phyloP scores from a whole-genome alignment of 23 tunicate genomes.

The Phallusia fumigata region DNA sequence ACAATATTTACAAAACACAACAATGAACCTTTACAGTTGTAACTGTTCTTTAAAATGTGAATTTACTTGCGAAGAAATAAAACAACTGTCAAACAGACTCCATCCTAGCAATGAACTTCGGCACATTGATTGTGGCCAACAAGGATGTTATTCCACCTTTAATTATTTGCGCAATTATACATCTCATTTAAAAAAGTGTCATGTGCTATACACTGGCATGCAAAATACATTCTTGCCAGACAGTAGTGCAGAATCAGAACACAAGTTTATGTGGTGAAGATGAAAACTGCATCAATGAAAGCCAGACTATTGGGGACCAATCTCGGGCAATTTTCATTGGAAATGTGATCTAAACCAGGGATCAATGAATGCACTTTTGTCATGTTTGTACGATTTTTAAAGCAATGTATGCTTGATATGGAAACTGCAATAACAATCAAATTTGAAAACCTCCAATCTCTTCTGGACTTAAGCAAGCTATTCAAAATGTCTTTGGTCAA shows the following conservation, averaged over 20 bases:
- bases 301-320: conserved; percentile 7
- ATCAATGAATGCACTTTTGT: conserved; percentile 25
- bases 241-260: not conserved
- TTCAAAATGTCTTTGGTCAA: conserved; percentile 1
- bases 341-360: conserved; percentile 22
- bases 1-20: not conserved
- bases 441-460: not conserved
- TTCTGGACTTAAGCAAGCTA: conserved; percentile 11
- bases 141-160: conserved; percentile 15
- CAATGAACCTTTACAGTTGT: not conserved
- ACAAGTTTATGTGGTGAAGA: not conserved
- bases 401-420: conserved; percentile 6
- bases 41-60: not conserved
- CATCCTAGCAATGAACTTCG: not conserved
- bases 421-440: not conserved
- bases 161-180: conserved; percentile 6
- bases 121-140: conserved; percentile 14
- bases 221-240: not conserved
- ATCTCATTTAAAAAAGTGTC: conserved; percentile 14
- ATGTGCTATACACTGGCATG: not conserved
- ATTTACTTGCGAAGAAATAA: conserved; percentile 4
- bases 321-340: conserved; percentile 11
- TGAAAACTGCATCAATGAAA: conserved; percentile 4
- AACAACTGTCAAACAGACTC: not conserved
- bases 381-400: not conserved